phyloP scores from a whole-genome alignment of 2,888 invertebrate species.

The Hydriomena furcata region DNA sequence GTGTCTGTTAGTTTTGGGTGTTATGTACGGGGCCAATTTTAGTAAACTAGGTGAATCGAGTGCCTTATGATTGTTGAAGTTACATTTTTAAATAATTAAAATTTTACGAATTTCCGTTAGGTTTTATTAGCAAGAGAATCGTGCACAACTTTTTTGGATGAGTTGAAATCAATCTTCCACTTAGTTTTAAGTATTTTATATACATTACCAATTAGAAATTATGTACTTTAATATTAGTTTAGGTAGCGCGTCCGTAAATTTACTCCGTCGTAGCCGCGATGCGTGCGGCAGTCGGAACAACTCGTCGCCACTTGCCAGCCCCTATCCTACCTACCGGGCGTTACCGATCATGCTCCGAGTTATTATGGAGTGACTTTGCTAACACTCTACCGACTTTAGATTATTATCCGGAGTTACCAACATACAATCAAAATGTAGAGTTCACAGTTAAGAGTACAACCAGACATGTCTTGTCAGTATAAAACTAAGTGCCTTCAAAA shows the following conservation, averaged over 20 bases:
- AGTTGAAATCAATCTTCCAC: constrained; percentile 73
- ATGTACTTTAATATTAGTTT: constrained; percentile 52
- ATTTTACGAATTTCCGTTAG: constrained; percentile 34
- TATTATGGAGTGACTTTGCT: constrained; percentile 55
- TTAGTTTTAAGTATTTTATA: constrained; percentile 75
- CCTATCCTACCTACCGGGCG: too few relatives aligned
- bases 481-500: constrained; percentile 80
- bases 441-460: constrained; percentile 71
- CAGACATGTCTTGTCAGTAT: constrained; percentile 76
- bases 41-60: constrained; percentile 57
- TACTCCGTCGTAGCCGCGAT: constrained; percentile 39
- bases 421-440: constrained; percentile 79
- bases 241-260: constrained; percentile 53
- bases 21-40: constrained; percentile 66
- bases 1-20: constrained; percentile 53
- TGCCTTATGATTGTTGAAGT: constrained; percentile 69
- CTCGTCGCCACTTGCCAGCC: constrained; percentile 5
- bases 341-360: constrained; percentile 28
- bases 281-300: neutral
- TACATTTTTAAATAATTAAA: constrained; percentile 37
- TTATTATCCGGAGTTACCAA: constrained; percentile 78
- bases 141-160: constrained; percentile 42
- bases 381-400: constrained; percentile 58
- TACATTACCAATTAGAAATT: constrained; percentile 81
- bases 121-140: constrained; percentile 28